These are phyloP conservation scores for Apoderus coryli DNA, from an alignment of 2,888 invertebrate genomes.

Conservation along the genomic window DNA sequence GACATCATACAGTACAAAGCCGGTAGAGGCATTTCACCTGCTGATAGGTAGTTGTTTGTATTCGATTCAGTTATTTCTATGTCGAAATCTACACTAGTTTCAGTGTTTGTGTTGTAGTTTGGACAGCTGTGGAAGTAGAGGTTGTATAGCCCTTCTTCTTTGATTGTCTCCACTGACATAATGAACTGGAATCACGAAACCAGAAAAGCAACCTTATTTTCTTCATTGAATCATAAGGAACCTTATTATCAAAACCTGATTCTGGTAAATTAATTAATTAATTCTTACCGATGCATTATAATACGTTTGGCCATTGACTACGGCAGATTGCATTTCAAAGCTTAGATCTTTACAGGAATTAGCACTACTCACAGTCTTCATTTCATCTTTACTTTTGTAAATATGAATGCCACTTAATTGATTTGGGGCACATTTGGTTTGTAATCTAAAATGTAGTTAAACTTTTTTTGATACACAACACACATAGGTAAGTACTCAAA, in stretches of 20 bases:
- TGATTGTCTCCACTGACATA: constrained; percentile 55
- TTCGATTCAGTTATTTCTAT: constrained; percentile 79
- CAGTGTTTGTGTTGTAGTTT: constrained; percentile 38
- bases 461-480: constrained; percentile 7
- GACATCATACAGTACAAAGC: constrained; percentile 86
- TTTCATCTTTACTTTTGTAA: constrained; percentile 37
- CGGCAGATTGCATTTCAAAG: constrained; percentile 42
- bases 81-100: constrained; percentile 50
- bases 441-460: constrained; percentile 36
- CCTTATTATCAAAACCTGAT: too few relatives aligned
- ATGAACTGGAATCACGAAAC: constrained; percentile 46
- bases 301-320: constrained; percentile 38
- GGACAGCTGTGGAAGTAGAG: constrained; percentile 92
- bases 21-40: constrained; percentile 93
- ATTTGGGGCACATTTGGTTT: constrained; percentile 46
- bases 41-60: constrained; percentile 81
- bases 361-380: constrained; percentile 11
- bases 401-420: constrained; percentile 45
- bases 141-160: constrained; percentile 86
- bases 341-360: constrained; percentile 25
- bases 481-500: constrained; percentile 3
- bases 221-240: too few relatives aligned
- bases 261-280: too few relatives aligned
- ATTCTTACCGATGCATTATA: constrained; percentile 49
- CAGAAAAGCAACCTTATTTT: too few relatives aligned